Base-by-base conservation (phyloP, 2,888 invertebrate species). In the Carcina quercana region DNA sequence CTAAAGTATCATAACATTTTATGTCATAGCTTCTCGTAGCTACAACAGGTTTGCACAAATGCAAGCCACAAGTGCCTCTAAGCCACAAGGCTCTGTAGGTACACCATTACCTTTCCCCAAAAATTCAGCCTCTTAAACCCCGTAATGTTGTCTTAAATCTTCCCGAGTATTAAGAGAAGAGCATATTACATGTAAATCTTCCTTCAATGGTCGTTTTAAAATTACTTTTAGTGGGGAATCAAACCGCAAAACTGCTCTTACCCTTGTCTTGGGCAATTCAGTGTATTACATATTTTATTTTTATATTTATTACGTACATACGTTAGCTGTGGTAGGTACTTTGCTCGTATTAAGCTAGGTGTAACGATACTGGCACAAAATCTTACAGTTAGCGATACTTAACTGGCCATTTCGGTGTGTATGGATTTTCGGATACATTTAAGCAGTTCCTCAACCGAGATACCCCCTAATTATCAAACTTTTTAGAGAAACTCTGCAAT, bases 161-260 rank as follows among this genome's bases (percentile, higher is more conserved):
- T 34, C 25, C n/a, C 28, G 36, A 32, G 35, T 31, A 35, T 39
- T 36, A 39, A 35, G 33, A 44, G 43, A 42, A 44, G 36, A 36
- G 36, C 35, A 38, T 37, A 32, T 40, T 34, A 37, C 50, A 49
- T 49, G 52, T 50, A 47, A 49, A 53, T 53, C 38, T 39, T 29
- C 15, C 28, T 26, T 31, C 30, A 40, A 45, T 43, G 33, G 38
- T 39, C 43, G 35, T 42, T 43, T 45, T 40, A 38, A 49, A 45
- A 47, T 47, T 45, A 45, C 48, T 44, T 47, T 53, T 37, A 51
- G 41, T 39, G 42, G 37, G 28, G 34, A 30, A 38, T 32, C 26
- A 43, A 49, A 51, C 50, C 45, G 31, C 52, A 28, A 35, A 38
- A 38, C 32, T 32, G 38, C 38, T 30, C 28, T 35, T 36, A 33